Percentiles rank a stretch among this genome's conserved stretches.
Conservation (phyloP, 2,888 invertebrate genomes). For the Nymphalis polychloros region DNA sequence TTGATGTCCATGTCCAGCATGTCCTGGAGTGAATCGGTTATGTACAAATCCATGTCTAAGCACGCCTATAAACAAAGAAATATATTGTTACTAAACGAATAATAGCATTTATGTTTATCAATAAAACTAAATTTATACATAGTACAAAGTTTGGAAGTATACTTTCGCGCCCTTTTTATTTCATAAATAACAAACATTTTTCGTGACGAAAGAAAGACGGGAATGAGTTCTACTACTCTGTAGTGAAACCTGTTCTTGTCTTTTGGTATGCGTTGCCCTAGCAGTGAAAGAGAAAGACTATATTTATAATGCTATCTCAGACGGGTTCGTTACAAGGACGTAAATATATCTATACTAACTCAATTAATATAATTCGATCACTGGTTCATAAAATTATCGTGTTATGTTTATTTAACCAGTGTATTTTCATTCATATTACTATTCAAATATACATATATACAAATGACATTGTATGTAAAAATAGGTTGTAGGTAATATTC, state of each 20-base stretch:
- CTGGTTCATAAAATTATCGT: neutral
- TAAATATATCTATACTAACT: conserved; percentile 19
- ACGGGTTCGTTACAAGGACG: conserved; percentile 44
- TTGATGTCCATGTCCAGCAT: conserved; percentile 95
- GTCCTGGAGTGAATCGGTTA: conserved; percentile 90
- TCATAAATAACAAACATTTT: conserved; percentile 42
- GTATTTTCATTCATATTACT: neutral
- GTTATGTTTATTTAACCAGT: neutral
- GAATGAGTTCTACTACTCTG: conserved; percentile 70
- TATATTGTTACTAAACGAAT: neutral
- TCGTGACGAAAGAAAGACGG: conserved; percentile 36
- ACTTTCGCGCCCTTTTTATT: conserved; percentile 61
- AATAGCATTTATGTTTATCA: neutral
- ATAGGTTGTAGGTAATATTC: no score
- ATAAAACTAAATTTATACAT: conserved; percentile 2
- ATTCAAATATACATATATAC: neutral
- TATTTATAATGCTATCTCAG: conserved; percentile 48
- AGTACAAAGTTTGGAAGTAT: conserved; percentile 8
- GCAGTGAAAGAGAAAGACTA: conserved; percentile 45
- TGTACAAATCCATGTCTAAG: conserved; percentile 83
- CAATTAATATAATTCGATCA: conserved; percentile 14
- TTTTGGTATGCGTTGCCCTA: conserved; percentile 65
- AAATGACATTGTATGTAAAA: no score
- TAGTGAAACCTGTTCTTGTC: conserved; percentile 75
- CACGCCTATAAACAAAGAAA: conserved; percentile 70